These are phyloP conservation scores for Triplophysa siluroides DNA, from an alignment of 2,113 vertebrate species.

Conservation along the genomic window DNA sequence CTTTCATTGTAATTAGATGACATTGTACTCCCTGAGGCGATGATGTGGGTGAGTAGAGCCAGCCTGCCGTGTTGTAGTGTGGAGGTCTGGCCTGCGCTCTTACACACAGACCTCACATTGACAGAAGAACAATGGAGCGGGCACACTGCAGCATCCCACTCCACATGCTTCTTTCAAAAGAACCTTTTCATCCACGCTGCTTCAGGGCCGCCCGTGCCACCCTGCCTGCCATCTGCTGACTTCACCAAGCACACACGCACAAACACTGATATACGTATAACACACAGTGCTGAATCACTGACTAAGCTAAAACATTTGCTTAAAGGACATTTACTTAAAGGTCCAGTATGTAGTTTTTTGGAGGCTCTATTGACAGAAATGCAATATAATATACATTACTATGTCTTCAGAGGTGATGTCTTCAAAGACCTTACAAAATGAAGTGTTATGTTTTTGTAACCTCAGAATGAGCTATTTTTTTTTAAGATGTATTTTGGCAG, in stretches of 20 bases:
- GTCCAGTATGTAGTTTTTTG: too few relatives aligned
- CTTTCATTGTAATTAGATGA: slow-evolving; percentile 17
- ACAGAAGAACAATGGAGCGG: slow-evolving; percentile 55
- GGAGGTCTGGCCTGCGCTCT: slow-evolving; percentile 1
- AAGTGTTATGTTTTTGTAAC: too few relatives aligned
- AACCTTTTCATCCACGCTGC: slow-evolving; percentile 44
- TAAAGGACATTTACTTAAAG: too few relatives aligned
- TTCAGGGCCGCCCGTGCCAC: slow-evolving; percentile 20
- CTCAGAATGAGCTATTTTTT: too few relatives aligned
- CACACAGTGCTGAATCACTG: background rate
- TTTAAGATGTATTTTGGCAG: too few relatives aligned
- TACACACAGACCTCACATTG: slow-evolving; percentile 54
- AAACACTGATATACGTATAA: background rate
- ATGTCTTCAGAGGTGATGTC: too few relatives aligned
- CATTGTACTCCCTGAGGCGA: background rate
- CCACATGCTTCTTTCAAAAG: slow-evolving; percentile 46
- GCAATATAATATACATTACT: too few relatives aligned
- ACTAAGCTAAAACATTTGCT: background rate
- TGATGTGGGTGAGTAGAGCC: slow-evolving; percentile 36
- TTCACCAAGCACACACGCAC: background rate
- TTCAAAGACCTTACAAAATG: too few relatives aligned
- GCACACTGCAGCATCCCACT: slow-evolving; percentile 37
- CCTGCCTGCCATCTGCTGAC: background rate
- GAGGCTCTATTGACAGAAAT: too few relatives aligned
- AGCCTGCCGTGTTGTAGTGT: slow-evolving; percentile 24